Evolutionary conservation across 1,140 invertebrate genomes (phyloP).

Genomic region (Lasioglossum albipes): DNA sequence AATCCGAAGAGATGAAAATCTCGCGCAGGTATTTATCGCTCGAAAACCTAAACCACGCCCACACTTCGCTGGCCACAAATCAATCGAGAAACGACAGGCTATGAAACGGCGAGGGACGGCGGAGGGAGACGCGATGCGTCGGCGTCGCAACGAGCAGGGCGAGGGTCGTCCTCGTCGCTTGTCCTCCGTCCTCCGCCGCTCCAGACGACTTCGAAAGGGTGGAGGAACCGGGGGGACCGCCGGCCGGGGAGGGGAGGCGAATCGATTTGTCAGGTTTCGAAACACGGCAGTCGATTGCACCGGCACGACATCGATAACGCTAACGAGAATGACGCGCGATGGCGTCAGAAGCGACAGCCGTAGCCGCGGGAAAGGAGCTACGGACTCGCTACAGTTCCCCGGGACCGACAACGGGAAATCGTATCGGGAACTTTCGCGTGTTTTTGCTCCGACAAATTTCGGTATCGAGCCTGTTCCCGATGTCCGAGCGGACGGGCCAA

Average conservation of each 20-base stretch:
- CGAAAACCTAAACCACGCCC: conserved; percentile 48
- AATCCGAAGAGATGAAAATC: conserved; percentile 61
- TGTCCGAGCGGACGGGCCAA: no score
- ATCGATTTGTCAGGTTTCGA: conserved; percentile 38
- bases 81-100: conserved; percentile 56
- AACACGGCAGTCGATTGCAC: conserved; percentile 16
- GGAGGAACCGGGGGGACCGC: not conserved
- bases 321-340: conserved; percentile 34
- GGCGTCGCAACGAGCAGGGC: not conserved
- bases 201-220: not conserved
- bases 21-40: conserved; percentile 61
- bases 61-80: conserved; percentile 65
- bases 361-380: not conserved
- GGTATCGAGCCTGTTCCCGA: no score
- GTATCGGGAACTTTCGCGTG: not conserved
- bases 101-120: conserved; percentile 4
- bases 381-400: not conserved
- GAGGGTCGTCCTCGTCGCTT: not conserved
- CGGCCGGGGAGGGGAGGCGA: not conserved
- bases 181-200: not conserved
- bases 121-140: conserved; percentile 7
- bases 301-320: conserved; percentile 25
- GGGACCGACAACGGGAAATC: not conserved
- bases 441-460: no score
- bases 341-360: conserved; percentile 12